Base-by-base conservation (phyloP, 2,888 invertebrate species). In the Drosophila mayaguana region DNA sequence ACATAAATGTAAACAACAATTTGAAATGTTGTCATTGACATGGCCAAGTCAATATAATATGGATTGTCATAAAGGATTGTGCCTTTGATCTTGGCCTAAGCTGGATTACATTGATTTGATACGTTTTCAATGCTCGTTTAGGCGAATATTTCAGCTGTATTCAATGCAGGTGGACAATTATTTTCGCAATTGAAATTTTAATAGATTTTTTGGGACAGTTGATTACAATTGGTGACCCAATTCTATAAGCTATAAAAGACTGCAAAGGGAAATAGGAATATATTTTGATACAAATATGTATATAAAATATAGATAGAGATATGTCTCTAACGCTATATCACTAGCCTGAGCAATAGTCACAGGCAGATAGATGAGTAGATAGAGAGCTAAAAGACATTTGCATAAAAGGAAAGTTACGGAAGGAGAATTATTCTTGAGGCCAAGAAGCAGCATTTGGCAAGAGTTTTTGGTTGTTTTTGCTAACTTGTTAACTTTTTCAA, bases 401-500 rank as follows among this genome's bases (percentile, higher is more conserved):
- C 6, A 32, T 12, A 6, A 7, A 18, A 28, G 11, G 3, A n/a
- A 1, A 18, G 11, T 42, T 12, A 12, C 6, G 12, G 2, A 28
- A n/a, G 18, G 5, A 12, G 1, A 16, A 22, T 22, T 11, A 18
- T 16, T 50, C 20, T n/a, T 18, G 5, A 48, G 32, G 16, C 20
- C 34, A 9, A 36, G 18, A 11, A 16, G 45, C n/a, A 46, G 3
- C 14, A 18, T 9, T n/a, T 42, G 28, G 32, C 36, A 25, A 34
- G 34, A 42, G 46, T 4, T 45, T 45, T 34, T 42, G 22, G 36
- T 65, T 70, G 45, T 50, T 62, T 56, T 61, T 36, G 28, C 51
- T 40, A 28, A 48, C 28, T 36, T 42, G 43, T 9, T 9, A 76
- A 73, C 53, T 77, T 76, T 77, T 66, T 36, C 70, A 66, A 78